Evolutionary conservation across 2,797 vertebrate genomes (phyloP).

Genomic region (Microctenopoma stevenorrisi): DNA sequence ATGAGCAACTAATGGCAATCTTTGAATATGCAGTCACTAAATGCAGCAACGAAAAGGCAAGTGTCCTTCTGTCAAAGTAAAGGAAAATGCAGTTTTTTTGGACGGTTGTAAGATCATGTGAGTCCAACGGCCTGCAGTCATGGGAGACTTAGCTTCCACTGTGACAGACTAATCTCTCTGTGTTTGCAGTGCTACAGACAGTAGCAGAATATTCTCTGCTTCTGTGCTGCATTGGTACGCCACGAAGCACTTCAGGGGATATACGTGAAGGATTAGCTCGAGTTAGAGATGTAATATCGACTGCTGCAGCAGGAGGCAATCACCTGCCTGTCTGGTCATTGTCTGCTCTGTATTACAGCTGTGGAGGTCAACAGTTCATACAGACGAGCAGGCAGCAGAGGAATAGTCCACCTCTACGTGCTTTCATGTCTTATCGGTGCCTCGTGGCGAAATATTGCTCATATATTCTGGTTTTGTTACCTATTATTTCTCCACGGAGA

Average conservation of each 20-base stretch:
- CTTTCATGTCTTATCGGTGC: slow-evolving; percentile 20
- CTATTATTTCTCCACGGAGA: slow-evolving; percentile 6
- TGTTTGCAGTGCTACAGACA: slow-evolving; percentile 49
- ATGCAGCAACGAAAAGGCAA: slow-evolving; percentile 17
- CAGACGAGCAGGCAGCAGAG: slow-evolving; percentile 30
- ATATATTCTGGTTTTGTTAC: not conserved
- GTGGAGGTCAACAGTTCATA: slow-evolving; percentile 64
- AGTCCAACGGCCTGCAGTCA: slow-evolving; percentile 51
- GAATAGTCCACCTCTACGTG: slow-evolving; percentile 45
- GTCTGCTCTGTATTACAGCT: slow-evolving; percentile 57
- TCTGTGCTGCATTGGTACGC: slow-evolving; percentile 56
- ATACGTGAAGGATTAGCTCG: slow-evolving; percentile 65
- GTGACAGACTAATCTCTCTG: slow-evolving; percentile 60
- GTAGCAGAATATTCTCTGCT: slow-evolving; percentile 41
- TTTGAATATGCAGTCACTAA: slow-evolving; percentile 5
- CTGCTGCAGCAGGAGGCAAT: slow-evolving; percentile 63
- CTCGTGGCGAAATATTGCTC: slow-evolving; percentile 20
- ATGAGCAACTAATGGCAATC: too few relatives aligned
- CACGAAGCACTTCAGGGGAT: slow-evolving; percentile 49
- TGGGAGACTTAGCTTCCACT: slow-evolving; percentile 49
- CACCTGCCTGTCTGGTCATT: slow-evolving; percentile 67
- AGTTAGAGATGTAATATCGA: slow-evolving; percentile 72
- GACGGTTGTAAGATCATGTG: slow-evolving; percentile 52
- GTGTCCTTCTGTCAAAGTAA: slow-evolving; percentile 31
- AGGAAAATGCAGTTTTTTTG: slow-evolving; percentile 48